A percentile compares a stretch with the other conserved stretches of the same genome.
phyloP scores from a whole-genome alignment of 2,888 invertebrate genomes.

The Polietes domitor region DNA sequence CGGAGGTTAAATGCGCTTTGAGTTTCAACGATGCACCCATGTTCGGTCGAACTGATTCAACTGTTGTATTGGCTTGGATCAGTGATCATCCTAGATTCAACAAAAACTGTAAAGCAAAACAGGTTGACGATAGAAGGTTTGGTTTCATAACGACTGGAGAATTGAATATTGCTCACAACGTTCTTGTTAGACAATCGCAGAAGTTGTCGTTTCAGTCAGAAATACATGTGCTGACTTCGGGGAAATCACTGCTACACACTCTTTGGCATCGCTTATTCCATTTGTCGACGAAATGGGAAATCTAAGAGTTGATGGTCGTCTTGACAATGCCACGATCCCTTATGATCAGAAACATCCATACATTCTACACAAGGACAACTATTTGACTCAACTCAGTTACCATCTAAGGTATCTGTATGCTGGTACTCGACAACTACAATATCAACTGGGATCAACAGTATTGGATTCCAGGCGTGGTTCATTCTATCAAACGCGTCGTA shows the following conservation, averaged over 20 bases:
- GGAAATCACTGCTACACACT: conserved; percentile 17
- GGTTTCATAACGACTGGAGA: conserved; percentile 1
- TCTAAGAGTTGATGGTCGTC: too few relatives aligned
- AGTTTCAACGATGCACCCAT: neutral
- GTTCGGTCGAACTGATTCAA: conserved; percentile 21
- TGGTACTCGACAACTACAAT: too few relatives aligned
- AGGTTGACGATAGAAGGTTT: neutral
- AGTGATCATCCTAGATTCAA: conserved; percentile 18
- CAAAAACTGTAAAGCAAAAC: conserved; percentile 20
- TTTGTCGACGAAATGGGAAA: too few relatives aligned
- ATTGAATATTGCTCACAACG: neutral
- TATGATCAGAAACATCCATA: too few relatives aligned
- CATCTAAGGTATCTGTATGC: too few relatives aligned
- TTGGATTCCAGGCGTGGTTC: too few relatives aligned
- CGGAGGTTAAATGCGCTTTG: neutral
- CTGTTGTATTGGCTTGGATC: conserved; percentile 21
- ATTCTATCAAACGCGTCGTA: too few relatives aligned
- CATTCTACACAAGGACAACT: too few relatives aligned
- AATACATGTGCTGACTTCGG: neutral
- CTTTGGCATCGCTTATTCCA: too few relatives aligned
- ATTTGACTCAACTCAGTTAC: too few relatives aligned
- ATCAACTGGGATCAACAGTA: too few relatives aligned
- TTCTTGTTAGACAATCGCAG: neutral
- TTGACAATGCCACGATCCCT: too few relatives aligned
- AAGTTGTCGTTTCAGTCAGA: neutral